These are phyloP conservation scores for Geopemphigus sp. DNA, from an alignment of 1,140 invertebrate species.

Conservation along the genomic window DNA sequence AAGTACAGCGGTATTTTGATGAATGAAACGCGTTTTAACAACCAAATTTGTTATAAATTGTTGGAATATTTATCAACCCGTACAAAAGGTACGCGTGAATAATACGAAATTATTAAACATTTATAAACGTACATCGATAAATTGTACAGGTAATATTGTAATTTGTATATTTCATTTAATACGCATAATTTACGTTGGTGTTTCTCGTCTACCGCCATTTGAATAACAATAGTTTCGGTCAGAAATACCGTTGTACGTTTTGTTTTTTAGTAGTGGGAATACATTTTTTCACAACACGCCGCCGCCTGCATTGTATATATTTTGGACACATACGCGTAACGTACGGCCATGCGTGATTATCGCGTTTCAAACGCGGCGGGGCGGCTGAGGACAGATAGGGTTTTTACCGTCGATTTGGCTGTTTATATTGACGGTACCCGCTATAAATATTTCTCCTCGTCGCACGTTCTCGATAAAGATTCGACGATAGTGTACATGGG, in stretches of 20 bases:
- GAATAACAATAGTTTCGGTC: background rate
- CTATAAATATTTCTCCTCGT: background rate
- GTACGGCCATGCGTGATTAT: slow-evolving; percentile 13
- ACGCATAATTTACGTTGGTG: too few relatives aligned
- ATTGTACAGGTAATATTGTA: too few relatives aligned
- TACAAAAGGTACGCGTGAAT: too few relatives aligned
- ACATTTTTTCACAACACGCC: background rate
- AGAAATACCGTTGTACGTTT: too few relatives aligned
- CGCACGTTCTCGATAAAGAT: background rate
- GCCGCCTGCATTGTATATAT: background rate
- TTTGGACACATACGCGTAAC: background rate
- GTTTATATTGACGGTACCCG: background rate
- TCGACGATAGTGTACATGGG: background rate
- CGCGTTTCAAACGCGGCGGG: slow-evolving; percentile 24
- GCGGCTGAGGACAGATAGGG: background rate
- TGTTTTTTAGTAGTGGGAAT: background rate
- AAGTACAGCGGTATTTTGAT: too few relatives aligned
- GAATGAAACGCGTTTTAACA: too few relatives aligned
- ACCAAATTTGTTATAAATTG: too few relatives aligned
- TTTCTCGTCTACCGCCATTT: too few relatives aligned
- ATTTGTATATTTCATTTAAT: too few relatives aligned
- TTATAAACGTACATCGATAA: too few relatives aligned
- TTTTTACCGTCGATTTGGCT: slow-evolving; percentile 1
- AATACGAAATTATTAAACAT: too few relatives aligned
- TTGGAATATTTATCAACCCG: too few relatives aligned